Conservation (phyloP, 1,140 invertebrate species). For the Stegodyphus mimosarum region DNA sequence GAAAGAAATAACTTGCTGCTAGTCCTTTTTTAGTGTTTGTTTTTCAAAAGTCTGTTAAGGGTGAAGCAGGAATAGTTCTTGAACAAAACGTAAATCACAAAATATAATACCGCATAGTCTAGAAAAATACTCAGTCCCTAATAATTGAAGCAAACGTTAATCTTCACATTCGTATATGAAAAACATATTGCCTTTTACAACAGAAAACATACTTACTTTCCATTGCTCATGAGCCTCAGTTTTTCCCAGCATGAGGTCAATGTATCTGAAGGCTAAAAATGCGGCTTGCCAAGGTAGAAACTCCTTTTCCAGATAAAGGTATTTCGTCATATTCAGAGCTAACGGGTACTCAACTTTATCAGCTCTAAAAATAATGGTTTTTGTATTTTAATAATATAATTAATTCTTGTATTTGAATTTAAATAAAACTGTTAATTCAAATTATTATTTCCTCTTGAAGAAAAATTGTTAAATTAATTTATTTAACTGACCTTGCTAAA, state of each 20-base stretch:
- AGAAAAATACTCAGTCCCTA: neutral
- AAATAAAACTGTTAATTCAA: too few relatives aligned
- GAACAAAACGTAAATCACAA: too few relatives aligned
- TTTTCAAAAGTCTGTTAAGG: too few relatives aligned
- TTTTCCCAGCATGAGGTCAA: slow-evolving; percentile 61
- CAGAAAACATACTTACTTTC: slow-evolving; percentile 47
- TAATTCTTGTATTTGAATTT: too few relatives aligned
- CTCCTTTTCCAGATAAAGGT: slow-evolving; percentile 79
- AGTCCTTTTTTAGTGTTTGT: too few relatives aligned
- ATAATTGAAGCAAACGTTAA: neutral
- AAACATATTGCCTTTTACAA: neutral
- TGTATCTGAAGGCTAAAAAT: slow-evolving; percentile 38
- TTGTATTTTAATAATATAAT: too few relatives aligned
- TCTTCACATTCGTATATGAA: neutral
- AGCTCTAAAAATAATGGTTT: slow-evolving; percentile 67
- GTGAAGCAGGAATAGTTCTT: too few relatives aligned
- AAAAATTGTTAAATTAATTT: neutral
- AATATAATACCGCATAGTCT: neutral
- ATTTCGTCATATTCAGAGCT: slow-evolving; percentile 80
- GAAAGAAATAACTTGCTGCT: too few relatives aligned
- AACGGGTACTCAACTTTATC: slow-evolving; percentile 76
- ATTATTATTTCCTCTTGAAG: too few relatives aligned
- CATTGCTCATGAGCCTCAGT: slow-evolving; percentile 56
- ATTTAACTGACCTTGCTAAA: slow-evolving; percentile 72
- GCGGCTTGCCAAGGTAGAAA: slow-evolving; percentile 85